Conservation (phyloP, 1,140 invertebrate species). For the Bombus superbus region DNA sequence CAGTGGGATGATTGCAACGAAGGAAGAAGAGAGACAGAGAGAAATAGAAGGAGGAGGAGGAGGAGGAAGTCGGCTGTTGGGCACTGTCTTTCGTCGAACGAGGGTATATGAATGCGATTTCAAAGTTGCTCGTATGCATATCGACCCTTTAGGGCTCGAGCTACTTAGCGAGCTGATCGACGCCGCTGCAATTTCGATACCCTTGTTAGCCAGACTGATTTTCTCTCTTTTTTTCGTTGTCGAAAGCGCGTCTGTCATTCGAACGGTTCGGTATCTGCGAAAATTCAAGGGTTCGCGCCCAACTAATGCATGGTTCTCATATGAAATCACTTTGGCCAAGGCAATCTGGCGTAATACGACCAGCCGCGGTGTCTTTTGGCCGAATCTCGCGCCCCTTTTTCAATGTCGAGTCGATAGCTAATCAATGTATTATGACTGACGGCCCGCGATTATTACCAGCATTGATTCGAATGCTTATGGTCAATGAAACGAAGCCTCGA, state of each 20-base stretch:
- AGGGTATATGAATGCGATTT: slow-evolving; percentile 59
- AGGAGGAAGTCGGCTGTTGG: not conserved
- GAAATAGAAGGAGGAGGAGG: not conserved
- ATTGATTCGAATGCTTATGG: slow-evolving; percentile 16
- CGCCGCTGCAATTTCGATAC: slow-evolving; percentile 61
- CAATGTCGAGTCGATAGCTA: not conserved
- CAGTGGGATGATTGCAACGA: slow-evolving; percentile 53
- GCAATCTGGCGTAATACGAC: slow-evolving; percentile 21
- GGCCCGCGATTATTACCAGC: not conserved
- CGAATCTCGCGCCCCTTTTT: not conserved
- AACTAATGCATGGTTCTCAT: slow-evolving; percentile 28
- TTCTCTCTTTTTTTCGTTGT: not conserved
- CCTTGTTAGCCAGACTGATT: slow-evolving; percentile 51
- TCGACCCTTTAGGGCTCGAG: slow-evolving; percentile 46
- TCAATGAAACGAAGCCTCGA: not conserved
- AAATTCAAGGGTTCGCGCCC: slow-evolving; percentile 25
- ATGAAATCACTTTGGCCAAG: slow-evolving; percentile 42
- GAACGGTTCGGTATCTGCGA: not conserved
- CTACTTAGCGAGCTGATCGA: slow-evolving; percentile 48
- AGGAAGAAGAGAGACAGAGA: not conserved
- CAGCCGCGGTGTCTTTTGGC: not conserved
- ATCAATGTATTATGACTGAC: slow-evolving; percentile 15
- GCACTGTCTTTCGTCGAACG: slow-evolving; percentile 56
- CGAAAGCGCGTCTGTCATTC: not conserved
- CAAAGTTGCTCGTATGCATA: slow-evolving; percentile 52